Evolutionary conservation across 2,113 vertebrate genomes (phyloP), one percentile per base, ranked within the genome.

Genomic region (Cryptomyrus ogoouensis): DNA sequence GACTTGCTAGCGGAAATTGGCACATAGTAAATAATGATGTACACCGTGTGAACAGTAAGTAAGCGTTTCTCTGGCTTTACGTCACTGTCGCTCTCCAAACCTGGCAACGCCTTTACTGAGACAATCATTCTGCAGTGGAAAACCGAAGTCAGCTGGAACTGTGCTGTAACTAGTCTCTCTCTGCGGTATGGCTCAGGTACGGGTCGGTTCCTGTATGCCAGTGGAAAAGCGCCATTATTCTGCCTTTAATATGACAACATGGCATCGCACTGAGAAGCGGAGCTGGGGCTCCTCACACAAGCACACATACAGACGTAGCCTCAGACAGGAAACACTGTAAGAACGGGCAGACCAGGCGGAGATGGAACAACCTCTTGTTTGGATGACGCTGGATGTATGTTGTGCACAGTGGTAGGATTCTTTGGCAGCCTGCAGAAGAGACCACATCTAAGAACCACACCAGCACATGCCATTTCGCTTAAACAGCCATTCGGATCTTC

Each of bases 401-500:
- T 95, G 94, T 97, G 95, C 93, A 95, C 96, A 92, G 94, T 93
- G 91, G 95, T 91, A 90, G 95, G 93, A 90, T 95, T 95, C 94
- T 95, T 96, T 94, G 97, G 94, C 94, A 97, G 95, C 95, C 97
- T 97, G 94, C 49, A 92, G 92, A 94, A 93, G 91, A 88, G 24
- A 93, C 90, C 53, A 66, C 58, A 53, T 87, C 21, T 84, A 24
- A 19, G 27, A 39, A 66, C 86, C 49, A 19, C 31, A 53, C 1
- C 50, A 56, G 27, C 2, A 49, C 24, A 85, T 21, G 27, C 15
- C 39, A 17, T 39, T 80, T 24, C 5, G 9, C 46, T 10, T 85
- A 85, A 49, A 49, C 3, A 0, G 46, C 19, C 19, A 24, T 49
- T 47, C 1, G 6, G 46, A 49, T 47, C 83, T 77, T 77, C 19